Evolutionary conservation across 2,888 invertebrate genomes (phyloP), one percentile per base, ranked within the genome.

Genomic region (Amphiduros pacificus): DNA sequence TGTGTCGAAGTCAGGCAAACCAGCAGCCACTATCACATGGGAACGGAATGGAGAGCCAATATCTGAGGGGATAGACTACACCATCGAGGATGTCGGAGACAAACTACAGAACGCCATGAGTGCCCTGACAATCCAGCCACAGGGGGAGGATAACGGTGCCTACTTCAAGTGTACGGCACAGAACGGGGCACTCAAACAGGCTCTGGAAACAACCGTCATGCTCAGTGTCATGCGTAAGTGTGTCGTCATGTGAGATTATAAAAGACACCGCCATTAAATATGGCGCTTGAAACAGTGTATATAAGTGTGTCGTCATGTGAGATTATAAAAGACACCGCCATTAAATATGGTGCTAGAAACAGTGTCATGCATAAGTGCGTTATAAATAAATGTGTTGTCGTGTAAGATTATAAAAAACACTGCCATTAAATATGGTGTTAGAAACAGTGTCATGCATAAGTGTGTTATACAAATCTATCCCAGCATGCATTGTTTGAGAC

Each of bases 21-120:
- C 99, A 2, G 92, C 94, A 4, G 96, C 97, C 0, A 60, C 60
- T 0, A 63, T 80, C 11, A 69, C 67, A 40, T 94, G 81, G 96
- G 94, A 91, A 85, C 91, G 93, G 81, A 94, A 96, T 78, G 91
- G 91, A n/a, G 90, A 91, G 70, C 91, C 91, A 80, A 90, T 93
- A 55, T 87, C 91, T 17, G 91, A 91, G 87, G 90, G 91, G 14
- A 92, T 92, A 6, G 24, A 22, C 2, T 40, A 44, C 17, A 9
- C 17, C 17, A 32, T 40, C 11, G 22, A 36, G 31, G 55, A 51
- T 22, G 44, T 53, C 9, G 65, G 62, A 11, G 79, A 76, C 71
- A 77, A 83, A 66, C 60, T 72, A 26, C 65, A 72, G 65, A 74
- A 79, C 17, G 75, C 80, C 14, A 76, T 93, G 61, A 83, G 83